A percentile compares a stretch with the other conserved stretches of the same genome.
phyloP scores from a whole-genome alignment of 2,113 vertebrate genomes.

The Lamprotornis superbus region DNA sequence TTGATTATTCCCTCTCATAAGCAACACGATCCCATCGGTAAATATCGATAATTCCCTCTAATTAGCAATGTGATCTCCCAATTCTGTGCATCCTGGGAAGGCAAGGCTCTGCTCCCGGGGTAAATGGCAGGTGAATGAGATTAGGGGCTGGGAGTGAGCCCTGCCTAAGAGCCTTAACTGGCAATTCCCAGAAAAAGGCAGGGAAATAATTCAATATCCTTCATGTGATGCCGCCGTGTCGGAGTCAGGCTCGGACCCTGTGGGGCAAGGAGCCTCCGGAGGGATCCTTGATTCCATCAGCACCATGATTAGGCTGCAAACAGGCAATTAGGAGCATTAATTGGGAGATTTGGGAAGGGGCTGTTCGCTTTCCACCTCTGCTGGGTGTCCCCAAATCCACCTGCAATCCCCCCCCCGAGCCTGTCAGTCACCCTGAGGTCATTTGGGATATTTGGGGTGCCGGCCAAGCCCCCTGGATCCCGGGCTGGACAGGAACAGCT shows the following conservation, averaged over 20 bases:
- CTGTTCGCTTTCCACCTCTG: fast-evolving
- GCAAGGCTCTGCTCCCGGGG: background rate
- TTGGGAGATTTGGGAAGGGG: background rate
- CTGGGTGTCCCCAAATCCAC: background rate
- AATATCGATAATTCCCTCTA: background rate
- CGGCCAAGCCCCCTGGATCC: background rate
- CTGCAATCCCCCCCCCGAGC: background rate
- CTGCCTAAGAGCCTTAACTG: background rate
- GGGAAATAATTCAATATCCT: background rate
- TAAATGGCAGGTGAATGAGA: constrained; percentile 10
- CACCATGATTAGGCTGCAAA: fast-evolving
- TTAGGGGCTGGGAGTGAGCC: background rate
- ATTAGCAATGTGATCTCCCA: background rate
- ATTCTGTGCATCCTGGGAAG: background rate
- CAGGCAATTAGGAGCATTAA: background rate
- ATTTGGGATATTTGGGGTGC: background rate
- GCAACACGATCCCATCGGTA: background rate
- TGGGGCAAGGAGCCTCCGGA: background rate
- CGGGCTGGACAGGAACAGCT: fast-evolving
- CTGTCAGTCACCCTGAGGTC: fast-evolving
- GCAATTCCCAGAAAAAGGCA: background rate
- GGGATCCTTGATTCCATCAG: background rate
- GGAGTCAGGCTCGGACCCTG: background rate
- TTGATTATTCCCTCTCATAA: background rate
- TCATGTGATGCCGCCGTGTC: fast-evolving